Conservation (phyloP, 2,113 vertebrate genomes). For the Ramphastos sulfuratus region DNA sequence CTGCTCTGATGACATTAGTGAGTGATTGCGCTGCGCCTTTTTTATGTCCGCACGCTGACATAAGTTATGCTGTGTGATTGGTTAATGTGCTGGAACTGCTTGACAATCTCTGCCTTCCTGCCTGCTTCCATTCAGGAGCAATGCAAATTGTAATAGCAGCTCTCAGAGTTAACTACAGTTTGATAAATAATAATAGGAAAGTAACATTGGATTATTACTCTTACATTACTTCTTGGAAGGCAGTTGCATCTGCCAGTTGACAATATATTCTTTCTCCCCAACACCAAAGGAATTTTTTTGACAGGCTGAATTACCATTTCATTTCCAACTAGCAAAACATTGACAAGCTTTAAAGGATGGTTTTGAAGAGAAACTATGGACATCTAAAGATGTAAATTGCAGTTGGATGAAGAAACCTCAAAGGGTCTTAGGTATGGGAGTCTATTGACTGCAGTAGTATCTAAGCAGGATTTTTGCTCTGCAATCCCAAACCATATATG, state of each 20-base stretch:
- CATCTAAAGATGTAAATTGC: conserved; percentile 25
- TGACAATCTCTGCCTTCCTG: conserved; percentile 17
- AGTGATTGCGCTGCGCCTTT: conserved; percentile 24
- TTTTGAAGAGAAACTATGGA: conserved; percentile 36
- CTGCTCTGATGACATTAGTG: conserved; percentile 20
- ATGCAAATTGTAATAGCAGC: conserved; percentile 30
- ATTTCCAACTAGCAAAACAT: conserved; percentile 9
- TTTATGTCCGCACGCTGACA: conserved; percentile 28
- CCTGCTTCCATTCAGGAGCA: conserved; percentile 48
- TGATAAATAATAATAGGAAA: conserved; percentile 72
- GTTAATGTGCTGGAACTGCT: conserved; percentile 55
- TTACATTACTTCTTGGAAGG: conserved; percentile 40
- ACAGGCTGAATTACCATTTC: conserved; percentile 29
- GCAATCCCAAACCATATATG: neutral
- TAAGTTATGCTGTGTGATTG: conserved; percentile 20
- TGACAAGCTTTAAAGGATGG: conserved; percentile 24
- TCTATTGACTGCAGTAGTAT: neutral
- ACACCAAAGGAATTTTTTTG: neutral
- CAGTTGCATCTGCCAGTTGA: neutral
- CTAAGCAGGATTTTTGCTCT: neutral
- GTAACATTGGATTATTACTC: conserved; percentile 45
- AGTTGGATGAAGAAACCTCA: neutral
- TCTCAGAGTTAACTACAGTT: conserved; percentile 64
- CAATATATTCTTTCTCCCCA: neutral
- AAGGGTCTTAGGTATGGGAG: neutral